These are phyloP conservation scores for Zaprionus capensis DNA, from an alignment of 1,140 invertebrate species.

Conservation along the genomic window DNA sequence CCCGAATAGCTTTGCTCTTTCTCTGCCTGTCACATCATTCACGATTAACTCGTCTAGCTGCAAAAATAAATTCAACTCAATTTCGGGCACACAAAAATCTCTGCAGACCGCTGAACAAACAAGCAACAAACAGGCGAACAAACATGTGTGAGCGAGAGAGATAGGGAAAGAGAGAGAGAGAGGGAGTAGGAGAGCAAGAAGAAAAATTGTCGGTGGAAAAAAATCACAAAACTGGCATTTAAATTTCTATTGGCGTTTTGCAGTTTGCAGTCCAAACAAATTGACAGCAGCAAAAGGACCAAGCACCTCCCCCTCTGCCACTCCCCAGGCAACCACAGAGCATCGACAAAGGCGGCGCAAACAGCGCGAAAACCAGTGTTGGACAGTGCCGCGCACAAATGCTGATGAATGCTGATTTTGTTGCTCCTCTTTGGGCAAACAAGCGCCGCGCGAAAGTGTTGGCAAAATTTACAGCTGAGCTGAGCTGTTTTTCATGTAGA, in stretches of 20 bases:
- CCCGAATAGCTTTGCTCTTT: conserved; percentile 1
- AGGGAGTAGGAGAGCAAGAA: background rate
- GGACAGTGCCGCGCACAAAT: conserved; percentile 7
- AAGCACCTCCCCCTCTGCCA: background rate
- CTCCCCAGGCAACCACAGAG: conserved; percentile 6
- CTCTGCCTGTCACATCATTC: conserved; percentile 31
- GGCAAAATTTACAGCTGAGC: conserved; percentile 35
- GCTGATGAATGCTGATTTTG: conserved; percentile 49
- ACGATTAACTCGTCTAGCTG: conserved; percentile 34
- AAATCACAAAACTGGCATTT: conserved; percentile 47
- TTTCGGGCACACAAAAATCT: conserved; percentile 32
- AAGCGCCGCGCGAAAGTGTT: conserved; percentile 22
- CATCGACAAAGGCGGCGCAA: background rate
- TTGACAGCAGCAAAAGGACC: conserved; percentile 38
- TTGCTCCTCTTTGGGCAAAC: conserved; percentile 18
- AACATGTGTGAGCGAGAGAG: background rate
- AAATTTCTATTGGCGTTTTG: conserved; percentile 53
- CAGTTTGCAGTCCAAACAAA: conserved; percentile 44
- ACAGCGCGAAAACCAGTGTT: conserved; percentile 4
- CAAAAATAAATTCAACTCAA: conserved; percentile 30
- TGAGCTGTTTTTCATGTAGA: conserved; percentile 21
- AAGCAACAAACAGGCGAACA: conserved; percentile 13
- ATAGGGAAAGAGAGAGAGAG: background rate
- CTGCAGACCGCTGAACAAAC: conserved; percentile 26
- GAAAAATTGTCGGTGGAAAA: background rate